phyloP scores from a whole-genome alignment of 2,113 vertebrate species.

The Stomatorhinus ivindoensis region DNA sequence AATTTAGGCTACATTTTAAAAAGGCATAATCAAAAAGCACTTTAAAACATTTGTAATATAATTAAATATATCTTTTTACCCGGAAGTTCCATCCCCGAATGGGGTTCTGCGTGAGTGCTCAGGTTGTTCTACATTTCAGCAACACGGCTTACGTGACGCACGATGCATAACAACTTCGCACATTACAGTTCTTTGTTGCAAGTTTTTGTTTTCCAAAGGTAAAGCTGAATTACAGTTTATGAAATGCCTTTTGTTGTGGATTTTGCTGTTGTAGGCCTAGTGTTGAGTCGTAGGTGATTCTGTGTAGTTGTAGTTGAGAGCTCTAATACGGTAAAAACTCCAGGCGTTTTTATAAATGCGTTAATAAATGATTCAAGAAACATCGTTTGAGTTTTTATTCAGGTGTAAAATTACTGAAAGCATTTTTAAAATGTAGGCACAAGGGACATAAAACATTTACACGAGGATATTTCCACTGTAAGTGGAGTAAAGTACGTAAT shows the following conservation, averaged over 20 bases:
- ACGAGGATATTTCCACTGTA: neutral
- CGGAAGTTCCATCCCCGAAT: neutral
- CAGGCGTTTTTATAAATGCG: neutral
- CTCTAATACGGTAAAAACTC: neutral
- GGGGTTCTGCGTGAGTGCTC: neutral
- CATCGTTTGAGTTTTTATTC: neutral
- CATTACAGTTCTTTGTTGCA: neutral
- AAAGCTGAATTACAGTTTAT: neutral
- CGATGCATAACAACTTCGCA: neutral
- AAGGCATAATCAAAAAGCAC: neutral
- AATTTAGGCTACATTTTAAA: neutral
- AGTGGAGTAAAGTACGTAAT: neutral
- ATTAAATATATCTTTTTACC: neutral
- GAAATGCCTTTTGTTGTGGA: neutral
- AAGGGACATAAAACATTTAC: neutral
- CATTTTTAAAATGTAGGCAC: neutral
- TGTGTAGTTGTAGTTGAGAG: neutral
- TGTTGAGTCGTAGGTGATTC: neutral
- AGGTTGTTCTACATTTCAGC: neutral
- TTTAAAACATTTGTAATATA: neutral
- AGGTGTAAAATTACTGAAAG: neutral
- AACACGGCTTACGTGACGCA: neutral
- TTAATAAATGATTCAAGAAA: neutral
- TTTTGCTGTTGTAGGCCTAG: neutral
- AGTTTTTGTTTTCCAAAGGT: neutral